phyloP scores from a whole-genome alignment of 2,888 invertebrate genomes.

The Masnerella sp. region DNA sequence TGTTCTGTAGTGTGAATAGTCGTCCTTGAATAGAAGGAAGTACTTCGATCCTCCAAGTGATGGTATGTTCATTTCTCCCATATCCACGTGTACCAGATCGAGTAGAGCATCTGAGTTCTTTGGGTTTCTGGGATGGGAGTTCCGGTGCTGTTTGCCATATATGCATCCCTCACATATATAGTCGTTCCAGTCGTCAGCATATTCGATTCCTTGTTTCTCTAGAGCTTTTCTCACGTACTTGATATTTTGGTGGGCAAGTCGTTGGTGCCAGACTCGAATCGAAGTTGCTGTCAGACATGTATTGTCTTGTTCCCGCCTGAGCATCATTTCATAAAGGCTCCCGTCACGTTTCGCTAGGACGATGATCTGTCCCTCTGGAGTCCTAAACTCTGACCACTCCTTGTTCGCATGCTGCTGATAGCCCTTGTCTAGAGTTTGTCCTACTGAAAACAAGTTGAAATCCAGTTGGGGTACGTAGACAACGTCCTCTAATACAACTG shows the following conservation, averaged over 20 bases:
- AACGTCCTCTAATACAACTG: not conserved
- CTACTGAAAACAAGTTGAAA: not conserved
- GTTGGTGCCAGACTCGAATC: not conserved
- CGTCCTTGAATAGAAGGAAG: not conserved
- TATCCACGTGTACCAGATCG: not conserved
- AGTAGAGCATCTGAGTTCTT: not conserved
- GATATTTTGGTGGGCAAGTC: not conserved
- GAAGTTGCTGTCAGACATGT: not conserved
- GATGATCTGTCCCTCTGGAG: not conserved
- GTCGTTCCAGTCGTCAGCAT: not conserved
- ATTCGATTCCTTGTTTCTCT: not conserved
- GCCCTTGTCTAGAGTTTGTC: not conserved
- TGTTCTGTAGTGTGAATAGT: constrained; percentile 1
- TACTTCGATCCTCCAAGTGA: not conserved
- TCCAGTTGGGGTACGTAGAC: not conserved
- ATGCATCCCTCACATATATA: constrained; percentile 1
- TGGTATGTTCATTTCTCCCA: not conserved
- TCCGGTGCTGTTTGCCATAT: not conserved
- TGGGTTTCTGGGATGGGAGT: not conserved
- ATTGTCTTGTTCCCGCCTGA: not conserved
- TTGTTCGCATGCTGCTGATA: not conserved
- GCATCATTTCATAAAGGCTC: not conserved
- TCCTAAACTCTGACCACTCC: not conserved
- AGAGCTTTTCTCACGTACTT: not conserved
- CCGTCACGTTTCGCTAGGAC: not conserved